Percentiles rank a stretch among this genome's conserved stretches.
Conservation (phyloP, 2,888 invertebrate genomes). For the Hylaea fasciaria region DNA sequence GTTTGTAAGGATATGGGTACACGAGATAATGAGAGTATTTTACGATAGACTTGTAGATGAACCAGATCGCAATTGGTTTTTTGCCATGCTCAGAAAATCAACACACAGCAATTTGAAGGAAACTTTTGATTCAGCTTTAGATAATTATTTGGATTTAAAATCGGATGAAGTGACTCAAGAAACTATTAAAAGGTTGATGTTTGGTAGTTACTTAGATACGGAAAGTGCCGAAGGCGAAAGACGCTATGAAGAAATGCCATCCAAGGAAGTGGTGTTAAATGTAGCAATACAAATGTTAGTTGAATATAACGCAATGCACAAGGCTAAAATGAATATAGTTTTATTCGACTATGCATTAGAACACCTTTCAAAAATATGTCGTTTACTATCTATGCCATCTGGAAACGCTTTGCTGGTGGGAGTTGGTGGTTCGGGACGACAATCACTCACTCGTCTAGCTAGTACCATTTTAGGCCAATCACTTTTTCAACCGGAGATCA, state of each 20-base stretch:
- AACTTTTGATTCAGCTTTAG: conserved; percentile 90
- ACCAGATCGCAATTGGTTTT: conserved; percentile 90
- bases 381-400: conserved; percentile 90
- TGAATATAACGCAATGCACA: conserved; percentile 92
- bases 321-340: conserved; percentile 92
- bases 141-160: conserved; percentile 85
- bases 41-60: conserved; percentile 91
- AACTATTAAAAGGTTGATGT: conserved; percentile 89
- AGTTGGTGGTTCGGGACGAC: conserved; percentile 93
- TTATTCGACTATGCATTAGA: conserved; percentile 93
- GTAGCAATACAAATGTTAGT: conserved; percentile 87
- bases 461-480: conserved; percentile 85
- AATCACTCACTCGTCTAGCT: conserved; percentile 91
- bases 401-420: conserved; percentile 93
- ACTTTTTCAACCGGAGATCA: conserved; percentile 92
- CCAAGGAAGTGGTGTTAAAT: conserved; percentile 87
- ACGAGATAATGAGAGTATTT: conserved; percentile 94
- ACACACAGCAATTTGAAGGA: conserved; percentile 91
- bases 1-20: conserved; percentile 92
- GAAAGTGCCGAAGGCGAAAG: conserved; percentile 92
- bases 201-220: conserved; percentile 93
- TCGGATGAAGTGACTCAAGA: conserved; percentile 84
- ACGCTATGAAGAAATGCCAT: conserved; percentile 93
- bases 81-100: conserved; percentile 86
- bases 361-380: conserved; percentile 92